Conservation (phyloP, 2,888 invertebrate species). For the Escarpia spicata region DNA sequence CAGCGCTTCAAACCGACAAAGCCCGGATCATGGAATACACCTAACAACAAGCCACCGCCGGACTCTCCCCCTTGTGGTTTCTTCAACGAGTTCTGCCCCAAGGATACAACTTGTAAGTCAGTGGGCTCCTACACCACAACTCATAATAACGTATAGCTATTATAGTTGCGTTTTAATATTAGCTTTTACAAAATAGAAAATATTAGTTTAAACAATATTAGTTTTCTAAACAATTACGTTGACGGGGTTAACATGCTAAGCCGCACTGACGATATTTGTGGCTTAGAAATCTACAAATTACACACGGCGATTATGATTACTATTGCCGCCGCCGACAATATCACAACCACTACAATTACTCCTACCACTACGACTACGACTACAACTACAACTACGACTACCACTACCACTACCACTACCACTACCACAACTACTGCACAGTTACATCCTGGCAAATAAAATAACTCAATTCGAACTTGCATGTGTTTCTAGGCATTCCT, state of each 20-base stretch:
- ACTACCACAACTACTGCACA: too few species aligned
- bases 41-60: conserved; percentile 37
- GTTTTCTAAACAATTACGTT: too few species aligned
- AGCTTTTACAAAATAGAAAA: neutral
- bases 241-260: neutral
- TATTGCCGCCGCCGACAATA: neutral
- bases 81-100: conserved; percentile 43
- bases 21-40: conserved; percentile 24
- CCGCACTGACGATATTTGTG: neutral
- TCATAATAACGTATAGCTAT: neutral
- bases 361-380: too few species aligned
- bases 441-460: too few species aligned
- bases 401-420: too few species aligned
- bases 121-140: neutral
- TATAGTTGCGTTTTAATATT: neutral
- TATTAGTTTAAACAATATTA: too few species aligned
- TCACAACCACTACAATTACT: too few species aligned
- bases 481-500: too few species aligned
- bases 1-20: conserved; percentile 18
- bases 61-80: conserved; percentile 51
- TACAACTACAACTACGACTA: too few species aligned
- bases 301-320: neutral
- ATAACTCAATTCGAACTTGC: too few species aligned
- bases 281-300: neutral
- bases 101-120: conserved; percentile 1